Percentiles rank a stretch among this genome's conserved stretches.
Conservation (phyloP, 2,113 vertebrate species). For the Cettia cetti region DNA sequence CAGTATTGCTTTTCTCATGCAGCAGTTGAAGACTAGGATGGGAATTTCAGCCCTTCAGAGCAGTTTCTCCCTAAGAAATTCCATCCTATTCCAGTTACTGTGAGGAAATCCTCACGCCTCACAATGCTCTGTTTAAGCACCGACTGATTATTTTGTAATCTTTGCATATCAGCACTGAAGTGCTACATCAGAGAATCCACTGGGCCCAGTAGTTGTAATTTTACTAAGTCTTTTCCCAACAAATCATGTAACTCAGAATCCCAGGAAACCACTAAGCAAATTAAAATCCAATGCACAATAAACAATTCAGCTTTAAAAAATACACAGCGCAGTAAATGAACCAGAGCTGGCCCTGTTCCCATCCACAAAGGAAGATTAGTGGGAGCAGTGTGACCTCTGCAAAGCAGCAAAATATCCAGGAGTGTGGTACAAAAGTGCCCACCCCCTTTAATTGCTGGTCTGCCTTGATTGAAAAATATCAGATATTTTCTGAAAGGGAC, state of each 20-base stretch:
- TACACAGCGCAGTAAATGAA: not conserved
- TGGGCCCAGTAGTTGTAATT: not conserved
- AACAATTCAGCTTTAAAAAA: not conserved
- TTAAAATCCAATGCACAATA: not conserved
- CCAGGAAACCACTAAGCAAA: not conserved
- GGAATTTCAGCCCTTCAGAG: not conserved
- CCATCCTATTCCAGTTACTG: not conserved
- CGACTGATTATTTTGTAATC: not conserved
- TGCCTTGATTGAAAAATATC: not conserved
- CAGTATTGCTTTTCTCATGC: fast-evolving
- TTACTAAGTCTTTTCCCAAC: not conserved
- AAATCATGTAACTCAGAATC: not conserved
- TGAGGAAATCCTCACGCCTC: not conserved
- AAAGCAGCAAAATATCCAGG: not conserved
- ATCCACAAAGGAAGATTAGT: not conserved
- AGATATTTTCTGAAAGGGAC: not conserved
- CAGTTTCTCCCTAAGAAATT: not conserved
- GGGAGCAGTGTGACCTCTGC: not conserved
- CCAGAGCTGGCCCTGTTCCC: not conserved
- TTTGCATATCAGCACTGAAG: not conserved
- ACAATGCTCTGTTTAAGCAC: not conserved
- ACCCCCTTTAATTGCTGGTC: not conserved
- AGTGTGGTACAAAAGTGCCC: not conserved
- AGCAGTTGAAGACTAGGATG: not conserved
- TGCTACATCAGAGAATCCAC: not conserved